phyloP scores from a whole-genome alignment of 2,797 vertebrate species.

The Gallirallus australis region DNA sequence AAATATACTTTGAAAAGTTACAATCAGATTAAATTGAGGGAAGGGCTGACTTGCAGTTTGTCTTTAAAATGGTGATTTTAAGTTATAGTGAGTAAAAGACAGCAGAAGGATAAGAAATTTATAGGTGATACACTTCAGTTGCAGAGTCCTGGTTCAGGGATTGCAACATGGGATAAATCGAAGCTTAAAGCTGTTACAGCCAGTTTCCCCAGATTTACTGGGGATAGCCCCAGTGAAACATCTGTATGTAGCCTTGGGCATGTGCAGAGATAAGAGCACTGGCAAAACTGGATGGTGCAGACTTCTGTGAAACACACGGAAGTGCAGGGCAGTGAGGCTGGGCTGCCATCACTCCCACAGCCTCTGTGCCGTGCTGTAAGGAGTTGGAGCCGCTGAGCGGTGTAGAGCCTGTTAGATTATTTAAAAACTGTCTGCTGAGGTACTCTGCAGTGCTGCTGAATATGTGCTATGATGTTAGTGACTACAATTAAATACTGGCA shows the following conservation, averaged over 20 bases:
- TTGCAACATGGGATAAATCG: background rate
- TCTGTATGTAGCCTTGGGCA: background rate
- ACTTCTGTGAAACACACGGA: background rate
- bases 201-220: background rate
- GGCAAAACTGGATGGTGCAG: background rate
- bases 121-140: background rate
- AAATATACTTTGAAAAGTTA: background rate
- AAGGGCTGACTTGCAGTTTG: background rate
- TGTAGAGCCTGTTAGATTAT: background rate
- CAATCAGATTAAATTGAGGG: background rate
- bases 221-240: background rate
- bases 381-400: background rate
- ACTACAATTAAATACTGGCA: background rate
- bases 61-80: background rate
- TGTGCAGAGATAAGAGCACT: background rate
- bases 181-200: background rate
- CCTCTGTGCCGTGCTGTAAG: background rate
- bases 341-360: background rate
- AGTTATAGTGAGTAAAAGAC: background rate
- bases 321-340: fast-evolving
- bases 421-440: background rate
- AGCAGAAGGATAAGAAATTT: background rate
- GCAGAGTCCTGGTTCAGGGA: background rate
- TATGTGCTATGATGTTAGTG: background rate
- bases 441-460: background rate